Percentiles rank a stretch among this genome's conserved stretches.
These are phyloP conservation scores for Listronotus bonariensis DNA, from an alignment of 1,140 invertebrate genomes.

Conservation along the genomic window DNA sequence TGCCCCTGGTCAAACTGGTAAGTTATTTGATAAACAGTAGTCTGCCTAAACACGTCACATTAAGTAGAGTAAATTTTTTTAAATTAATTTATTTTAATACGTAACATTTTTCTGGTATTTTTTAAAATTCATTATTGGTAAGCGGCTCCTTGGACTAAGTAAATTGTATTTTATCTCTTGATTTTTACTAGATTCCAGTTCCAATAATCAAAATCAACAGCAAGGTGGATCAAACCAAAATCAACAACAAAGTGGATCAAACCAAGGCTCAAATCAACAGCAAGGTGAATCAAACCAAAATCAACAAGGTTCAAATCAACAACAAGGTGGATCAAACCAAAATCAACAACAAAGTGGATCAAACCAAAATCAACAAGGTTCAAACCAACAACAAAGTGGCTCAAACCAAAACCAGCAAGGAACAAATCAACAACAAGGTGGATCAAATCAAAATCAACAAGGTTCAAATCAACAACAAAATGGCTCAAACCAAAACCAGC, in stretches of 20 bases:
- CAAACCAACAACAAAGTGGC: background rate
- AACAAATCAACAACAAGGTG: slow-evolving; percentile 17
- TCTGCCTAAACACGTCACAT: background rate
- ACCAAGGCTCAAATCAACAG: background rate
- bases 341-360: slow-evolving; percentile 48
- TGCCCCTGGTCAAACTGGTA: background rate
- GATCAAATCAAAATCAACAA: slow-evolving; percentile 10
- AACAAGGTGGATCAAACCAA: too few relatives aligned
- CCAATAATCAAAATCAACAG: slow-evolving; percentile 6
- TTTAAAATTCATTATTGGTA: too few relatives aligned
- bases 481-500: slow-evolving; percentile 12
- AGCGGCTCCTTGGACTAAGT: too few relatives aligned
- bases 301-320: background rate
- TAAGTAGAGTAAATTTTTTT: too few relatives aligned
- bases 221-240: slow-evolving; percentile 11
- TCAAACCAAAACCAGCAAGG: slow-evolving; percentile 24
- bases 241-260: slow-evolving; percentile 1
- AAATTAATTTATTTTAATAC: too few relatives aligned
- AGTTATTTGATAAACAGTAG: background rate
- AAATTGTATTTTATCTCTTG: too few relatives aligned
- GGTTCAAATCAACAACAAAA: slow-evolving; percentile 23
- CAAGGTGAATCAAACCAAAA: slow-evolving; percentile 4
- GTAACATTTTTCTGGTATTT: too few relatives aligned
- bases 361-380: slow-evolving; percentile 59
- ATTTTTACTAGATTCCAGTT: too few relatives aligned